Evolutionary conservation across 2,888 invertebrate species (phyloP), one percentile per base, ranked within the genome.

Genomic region (Scaptomyza parva): DNA sequence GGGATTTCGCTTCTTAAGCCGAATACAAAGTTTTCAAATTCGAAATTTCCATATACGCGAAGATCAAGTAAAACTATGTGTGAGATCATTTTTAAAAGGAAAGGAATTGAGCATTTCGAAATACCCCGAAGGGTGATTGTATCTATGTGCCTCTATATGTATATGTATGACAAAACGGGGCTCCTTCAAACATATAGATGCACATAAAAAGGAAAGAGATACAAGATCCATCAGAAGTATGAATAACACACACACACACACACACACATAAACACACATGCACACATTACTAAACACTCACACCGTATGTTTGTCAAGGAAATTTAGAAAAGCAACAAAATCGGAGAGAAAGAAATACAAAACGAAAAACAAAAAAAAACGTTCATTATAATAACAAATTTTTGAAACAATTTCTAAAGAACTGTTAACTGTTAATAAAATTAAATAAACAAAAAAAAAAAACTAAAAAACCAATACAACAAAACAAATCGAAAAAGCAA

Each of bases 401-500:
- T 79, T 77, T 77, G 77, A 77, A 76, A 72, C 72, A 60, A 79
- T 77, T 77, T 79, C 77, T 79, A 77, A 77, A 77, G 77, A 77
- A 77, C 77, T 77, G 77, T 77, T 77, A 80, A 77, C 77, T 77
- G 77, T 77, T 77, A 78, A 76, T 75, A 76, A 41, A 52, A 62
- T 65, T 60, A 55, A 75, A 58, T 40, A 53, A 64, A 59, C 60
- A 62, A 41, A 53, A 54, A 33, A 54, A 24, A 37, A 33, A 30
- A 12, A 30, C 14, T 20, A n/a, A n/a, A n/a, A 44, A 44, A 41
- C 14, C 33, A 55, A 18, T 17, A 11, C 47, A 39, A 59, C n/a
- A n/a, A n/a, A n/a, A n/a, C n/a, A n/a, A n/a, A n/a, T n/a, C n/a
- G 3, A 14, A 14, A 33, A 43, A 30, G 18, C 22, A 63, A 63